Base-by-base conservation (phyloP, 2,797 vertebrate genomes). In the Sandelia bainsii region DNA sequence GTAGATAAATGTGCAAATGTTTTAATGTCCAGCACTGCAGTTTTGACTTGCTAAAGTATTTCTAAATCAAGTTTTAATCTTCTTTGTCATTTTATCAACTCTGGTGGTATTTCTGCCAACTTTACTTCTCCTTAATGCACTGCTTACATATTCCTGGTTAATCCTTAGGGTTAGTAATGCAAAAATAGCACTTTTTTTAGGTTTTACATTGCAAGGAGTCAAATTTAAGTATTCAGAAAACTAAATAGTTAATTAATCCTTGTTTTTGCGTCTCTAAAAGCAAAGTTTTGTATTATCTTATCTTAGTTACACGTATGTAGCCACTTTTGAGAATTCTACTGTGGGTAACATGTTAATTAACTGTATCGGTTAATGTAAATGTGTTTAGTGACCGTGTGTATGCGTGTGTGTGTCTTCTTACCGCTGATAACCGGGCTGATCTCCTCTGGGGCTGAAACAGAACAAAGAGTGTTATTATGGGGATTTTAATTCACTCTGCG, bases 391-490 rank as follows among this genome's bases (percentile, higher is more conserved):
- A 22, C 61, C 44, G 37, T 62, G 8, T 34, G 1, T 56, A 52
- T 2, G 46, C 14, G 44, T 69, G 1, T 56, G 54, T 2, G 46
- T 16, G 44, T 69, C 3, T 46, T 93, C 97, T 96, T 94, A 99
- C 97, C 90, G 95, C 94, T 12, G 94, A 96, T 94, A 98, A 93
- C 92, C 97, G 95, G 64, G 96, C 95, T 34, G 97, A 98, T 96
- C 96, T 96, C 94, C 97, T 98, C 93, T 96, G 93, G 90, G 97
- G 97, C 97, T 98, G 92, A 37, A 93, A 92, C 60, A 75, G 5
- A 63, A 77, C 60, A 75, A 75, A 64, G 19, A 65, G 5, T 0
- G 58, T 79, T 72, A 75, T 59, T 25, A 62, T 8, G 0, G 6
- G 13, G 34, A 5, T 44, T 65, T 73, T 66, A 75, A 34, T 53